Evolutionary conservation across 2,113 vertebrate species (phyloP), one percentile per base, ranked within the genome.

Genomic region (Xyrauchen texanus): DNA sequence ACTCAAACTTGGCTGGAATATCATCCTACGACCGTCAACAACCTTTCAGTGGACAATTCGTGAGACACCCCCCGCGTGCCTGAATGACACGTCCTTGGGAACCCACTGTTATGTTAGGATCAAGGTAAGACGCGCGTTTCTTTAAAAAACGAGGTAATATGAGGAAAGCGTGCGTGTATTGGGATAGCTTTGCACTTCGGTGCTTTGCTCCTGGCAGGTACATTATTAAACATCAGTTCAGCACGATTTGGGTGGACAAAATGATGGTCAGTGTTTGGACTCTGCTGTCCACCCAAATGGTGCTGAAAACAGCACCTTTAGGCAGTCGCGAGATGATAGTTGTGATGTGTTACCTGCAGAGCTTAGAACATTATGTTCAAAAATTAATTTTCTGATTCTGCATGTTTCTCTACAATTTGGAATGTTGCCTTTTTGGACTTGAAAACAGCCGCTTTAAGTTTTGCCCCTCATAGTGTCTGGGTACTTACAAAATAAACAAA

Each of bases 91-190:
- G 89, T 96, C 95, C 85, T 89, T 96, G 93, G 96, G 97, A 73
- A 98, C 97, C 64, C 97, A 98, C 93, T 98, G 96, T 91, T 98
- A 98, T 89, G 95, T 98, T 77, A 82, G 95, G 78, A 95, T 97
- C 89, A 98, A 98, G 97, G 97, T 95, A 89, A 93, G 87, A 71
- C 7, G 71, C 71, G 68, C 47, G 66, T 68, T 64, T 16, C 45
- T 60, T 57, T 5, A 21, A 16, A 44, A 4, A 51, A n/a, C 6
- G 11, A 65, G 11, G 9, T 34, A 34, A 34, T 34, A 34, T 34
- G 21, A 34, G 21, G 21, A 34, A 34, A 34, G 21, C 21, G 21
- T 34, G 21, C 21, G 21, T 34, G 21, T 34, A 34, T 34, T 34
- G 42, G n/a, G 16, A 16, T 1, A 13, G 21, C 16, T 46, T 57